Base-by-base conservation (phyloP, 2,113 vertebrate genomes). In the Aldabrachelys gigantea region DNA sequence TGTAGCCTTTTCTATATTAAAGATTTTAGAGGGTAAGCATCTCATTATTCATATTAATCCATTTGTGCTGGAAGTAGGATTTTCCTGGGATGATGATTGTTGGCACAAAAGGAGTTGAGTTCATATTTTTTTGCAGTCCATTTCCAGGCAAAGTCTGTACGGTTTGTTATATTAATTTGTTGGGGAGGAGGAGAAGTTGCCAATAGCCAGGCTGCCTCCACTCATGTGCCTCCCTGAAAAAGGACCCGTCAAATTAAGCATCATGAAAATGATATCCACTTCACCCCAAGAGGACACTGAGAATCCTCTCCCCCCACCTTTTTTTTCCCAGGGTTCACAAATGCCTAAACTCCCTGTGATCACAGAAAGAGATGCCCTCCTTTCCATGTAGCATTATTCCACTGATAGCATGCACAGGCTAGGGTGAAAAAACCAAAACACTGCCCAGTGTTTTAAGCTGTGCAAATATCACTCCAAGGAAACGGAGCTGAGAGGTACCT, bases 1-100 rank as follows among this genome's bases (percentile, higher is more conserved):
- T 79, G 25, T 49, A 92, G 93, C 89, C 95, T 88, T 97, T 93
- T 81, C 65, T 56, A 83, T 97, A 96, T 93, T 95, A 91, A 91
- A 93, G 82, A 83, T 96, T 90, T 90, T 87, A 78, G 69, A 93
- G 25, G 10, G 78, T 85, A 29, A 82, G 5, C 54, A 84, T 85
- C 53, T 76, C 85, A 95, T 97, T 97, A 97, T 87, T 85, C 38
- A 57, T 92, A 96, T 95, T 97, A 96, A 96, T 94, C 89, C 49
- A 72, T 89, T 95, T 91, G 86, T 85, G 81, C 78, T 91, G 82
- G 75, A 57, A 93, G 84, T 12, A 62, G 93, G 83, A 94, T 97
- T 96, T 96, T 92, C 85, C 80, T 89, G 79, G 38, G 86, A 95
- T 10, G 79, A 91, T 88, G 95, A 92, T 89, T 92, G 50, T 78